Evolutionary conservation across 2,113 vertebrate genomes (phyloP), one percentile per base, ranked within the genome.

Genomic region (Nycticorax nycticorax): DNA sequence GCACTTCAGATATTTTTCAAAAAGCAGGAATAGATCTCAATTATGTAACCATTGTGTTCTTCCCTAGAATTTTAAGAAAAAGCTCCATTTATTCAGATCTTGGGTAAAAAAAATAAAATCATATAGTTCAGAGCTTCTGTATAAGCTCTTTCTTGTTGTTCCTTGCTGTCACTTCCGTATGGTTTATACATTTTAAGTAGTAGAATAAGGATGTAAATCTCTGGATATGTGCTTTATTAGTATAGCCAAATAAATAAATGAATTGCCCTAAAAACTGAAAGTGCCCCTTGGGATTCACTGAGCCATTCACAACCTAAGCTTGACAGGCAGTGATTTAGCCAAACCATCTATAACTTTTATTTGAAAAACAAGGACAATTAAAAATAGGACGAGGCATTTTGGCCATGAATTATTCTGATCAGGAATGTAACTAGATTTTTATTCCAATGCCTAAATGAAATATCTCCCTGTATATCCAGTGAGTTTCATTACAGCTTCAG

Each of bases 331-430:
- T 87, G 66, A 94, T 95, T 97, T 96, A 89, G 41, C 68, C 63
- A 86, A 90, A 81, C 83, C 50, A 73, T 95, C 69, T 86, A 89
- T 96, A 96, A 96, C 43, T 92, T 96, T 83, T 76, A 89, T 96
- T 85, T 84, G 80, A 95, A 95, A 97, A 96, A 93, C 88, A 97
- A 93, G 94, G 78, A 77, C 91, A 96, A 97, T 97, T 97, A 97
- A 97, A 97, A 97, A 81, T 85, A 85, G 60, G 77, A 72, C 86
- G 67, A 93, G 88, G 69, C 60, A 35, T 90, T 90, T 89, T 88
- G 75, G 88, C 82, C 72, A 95, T 97, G 92, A 97, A 96, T 98
- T 96, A 97, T 97, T 98, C 92, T 86, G 91, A 89, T 89, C 91
- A 93, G 75, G 47, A 91, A 86, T 93, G 83, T 85, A 96, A 96